These are phyloP conservation scores for Drosophila parvula DNA, from an alignment of 1,140 invertebrate genomes.

Conservation along the genomic window DNA sequence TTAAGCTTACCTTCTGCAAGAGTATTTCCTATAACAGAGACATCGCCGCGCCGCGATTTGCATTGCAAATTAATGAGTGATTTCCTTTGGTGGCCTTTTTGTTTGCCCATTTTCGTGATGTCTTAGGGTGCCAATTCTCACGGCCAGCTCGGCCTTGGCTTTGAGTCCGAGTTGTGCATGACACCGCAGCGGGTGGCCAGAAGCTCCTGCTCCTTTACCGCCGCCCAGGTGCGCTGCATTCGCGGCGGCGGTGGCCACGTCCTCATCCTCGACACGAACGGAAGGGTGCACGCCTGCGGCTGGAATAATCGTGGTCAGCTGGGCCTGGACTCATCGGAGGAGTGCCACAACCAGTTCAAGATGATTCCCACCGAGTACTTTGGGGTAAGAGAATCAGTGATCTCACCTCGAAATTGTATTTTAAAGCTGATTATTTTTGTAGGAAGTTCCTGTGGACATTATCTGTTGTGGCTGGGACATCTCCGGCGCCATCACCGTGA, in stretches of 20 bases:
- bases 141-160: slow-evolving; percentile 90
- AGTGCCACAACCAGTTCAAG: slow-evolving; percentile 71
- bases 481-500: slow-evolving; percentile 87
- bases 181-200: slow-evolving; percentile 86
- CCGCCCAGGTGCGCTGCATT: slow-evolving; percentile 86
- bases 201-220: slow-evolving; percentile 84
- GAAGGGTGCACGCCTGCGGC: slow-evolving; percentile 92
- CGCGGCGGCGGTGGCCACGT: slow-evolving; percentile 91
- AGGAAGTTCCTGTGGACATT: slow-evolving; percentile 85
- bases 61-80: slow-evolving; percentile 79
- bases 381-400: slow-evolving; percentile 40
- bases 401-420: no score
- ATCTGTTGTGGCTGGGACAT: slow-evolving; percentile 90
- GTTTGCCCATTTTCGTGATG: slow-evolving; percentile 25
- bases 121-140: slow-evolving; percentile 93
- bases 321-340: slow-evolving; percentile 85
- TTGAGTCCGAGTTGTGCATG: slow-evolving; percentile 88
- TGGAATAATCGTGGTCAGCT: slow-evolving; percentile 94
- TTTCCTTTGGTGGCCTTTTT: slow-evolving; percentile 57
- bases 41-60: slow-evolving; percentile 50
- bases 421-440: no score
- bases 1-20: neutral
- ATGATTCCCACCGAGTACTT: slow-evolving; percentile 71
- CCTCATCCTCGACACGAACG: slow-evolving; percentile 87
- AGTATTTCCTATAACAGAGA: slow-evolving; percentile 20